Evolutionary conservation across 1,140 invertebrate species (phyloP), one percentile per base, ranked within the genome.

Genomic region (Thaumetopoea pityocampa): DNA sequence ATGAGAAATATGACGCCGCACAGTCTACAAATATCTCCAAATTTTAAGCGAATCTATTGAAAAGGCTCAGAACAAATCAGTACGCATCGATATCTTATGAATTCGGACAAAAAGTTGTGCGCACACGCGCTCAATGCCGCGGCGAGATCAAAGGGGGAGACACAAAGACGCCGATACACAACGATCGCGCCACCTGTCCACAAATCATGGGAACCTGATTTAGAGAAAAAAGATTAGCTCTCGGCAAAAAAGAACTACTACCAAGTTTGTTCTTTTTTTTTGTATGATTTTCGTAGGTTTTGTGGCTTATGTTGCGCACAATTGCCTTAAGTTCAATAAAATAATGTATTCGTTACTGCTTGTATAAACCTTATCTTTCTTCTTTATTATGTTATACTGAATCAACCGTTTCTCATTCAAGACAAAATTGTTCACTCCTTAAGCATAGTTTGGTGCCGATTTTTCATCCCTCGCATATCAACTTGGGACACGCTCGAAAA

Each of bases 151-250:
- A 77, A 77, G 61, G 20, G 14, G 17, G 5, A 4, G 17, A 33
- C 51, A 55, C 51, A 68, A 65, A 72, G 57, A 65, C 29, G 51
- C 71, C 67, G 65, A 54, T 50, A 51, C 30, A 45, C 62, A 35
- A 53, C 57, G 55, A 55, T 51, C 26, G 43, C 63, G 68, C 74
- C 78, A 82, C 78, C 78, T 82, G 78, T 70, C 67, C 59, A 73
- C 67, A 70, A 78, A 71, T 71, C 76, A 70, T 76, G 72, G 63
- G 67, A 77, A 77, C 28, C 54, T 49, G 32, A 23, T 50, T 38
- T 45, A 38, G 51, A 57, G 50, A 57, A 67, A 67, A 49, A 32
- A 20, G 22, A 9, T 18, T 24, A 8, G 10, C 34, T 44, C 33
- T 33, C 30, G 35, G 34, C 43, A 33, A 40, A 44, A 42, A 36